These are phyloP conservation scores for Cheirogaleus medius DNA, from an alignment of 2,113 vertebrate species.

Conservation along the genomic window DNA sequence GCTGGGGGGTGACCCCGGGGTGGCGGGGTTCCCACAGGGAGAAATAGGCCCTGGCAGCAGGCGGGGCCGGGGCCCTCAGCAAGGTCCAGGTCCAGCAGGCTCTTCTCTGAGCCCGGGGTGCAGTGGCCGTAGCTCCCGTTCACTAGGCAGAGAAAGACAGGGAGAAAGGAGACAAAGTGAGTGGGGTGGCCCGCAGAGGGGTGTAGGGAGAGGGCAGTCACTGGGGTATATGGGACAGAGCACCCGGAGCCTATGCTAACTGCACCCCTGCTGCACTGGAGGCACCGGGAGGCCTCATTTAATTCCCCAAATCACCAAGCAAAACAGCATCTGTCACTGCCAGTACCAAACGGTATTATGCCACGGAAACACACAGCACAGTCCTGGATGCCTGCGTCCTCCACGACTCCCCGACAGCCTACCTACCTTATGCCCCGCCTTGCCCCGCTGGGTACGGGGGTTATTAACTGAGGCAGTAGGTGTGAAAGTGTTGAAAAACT, in stretches of 20 bases:
- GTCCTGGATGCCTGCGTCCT: neutral
- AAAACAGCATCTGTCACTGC: neutral
- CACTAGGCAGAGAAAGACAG: conserved; percentile 60
- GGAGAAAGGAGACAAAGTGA: conserved; percentile 27
- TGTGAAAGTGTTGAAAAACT: neutral
- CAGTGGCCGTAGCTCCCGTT: conserved; percentile 68
- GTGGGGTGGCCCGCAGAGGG: neutral
- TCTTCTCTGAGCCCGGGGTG: conserved; percentile 60
- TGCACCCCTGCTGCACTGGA: neutral
- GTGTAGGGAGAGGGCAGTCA: neutral
- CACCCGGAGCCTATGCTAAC: neutral
- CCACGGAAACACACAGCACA: rapidly evolving
- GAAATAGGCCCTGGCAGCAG: conserved; percentile 70
- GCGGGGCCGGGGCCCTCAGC: conserved; percentile 54
- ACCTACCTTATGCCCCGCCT: rapidly evolving
- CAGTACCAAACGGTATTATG: neutral
- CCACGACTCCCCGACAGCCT: neutral
- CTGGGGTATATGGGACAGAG: neutral
- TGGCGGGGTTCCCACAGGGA: conserved; percentile 46
- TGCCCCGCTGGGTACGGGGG: neutral
- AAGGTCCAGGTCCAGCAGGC: conserved; percentile 74
- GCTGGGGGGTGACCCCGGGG: conserved; percentile 35
- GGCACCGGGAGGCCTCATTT: neutral
- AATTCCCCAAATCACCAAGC: neutral
- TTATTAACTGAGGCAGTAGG: neutral